Evolutionary conservation across 1,140 invertebrate species (phyloP).

Genomic region (Cataglyphis hispanica): DNA sequence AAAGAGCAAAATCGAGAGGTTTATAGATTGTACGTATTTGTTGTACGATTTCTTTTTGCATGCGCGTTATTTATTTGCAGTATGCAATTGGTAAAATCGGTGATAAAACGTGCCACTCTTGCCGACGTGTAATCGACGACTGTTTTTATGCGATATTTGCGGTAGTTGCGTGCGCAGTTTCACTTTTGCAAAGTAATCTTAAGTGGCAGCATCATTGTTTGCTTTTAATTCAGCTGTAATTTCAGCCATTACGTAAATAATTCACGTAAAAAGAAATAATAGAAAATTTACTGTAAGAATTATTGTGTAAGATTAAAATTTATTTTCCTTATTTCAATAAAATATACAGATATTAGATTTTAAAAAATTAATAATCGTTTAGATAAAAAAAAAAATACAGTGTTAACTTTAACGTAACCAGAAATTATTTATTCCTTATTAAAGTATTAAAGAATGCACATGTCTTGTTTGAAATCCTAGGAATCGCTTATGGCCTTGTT

Average conservation of each 20-base stretch:
- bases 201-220: neutral
- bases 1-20: constrained; percentile 15
- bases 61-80: neutral
- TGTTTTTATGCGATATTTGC: neutral
- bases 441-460: neutral
- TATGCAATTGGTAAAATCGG: neutral
- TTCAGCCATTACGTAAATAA: neutral
- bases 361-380: too few relatives aligned
- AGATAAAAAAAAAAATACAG: neutral
- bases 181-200: neutral
- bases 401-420: constrained; percentile 4
- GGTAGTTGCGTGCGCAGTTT: neutral
- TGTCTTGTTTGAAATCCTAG: constrained; percentile 11
- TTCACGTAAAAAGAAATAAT: neutral
- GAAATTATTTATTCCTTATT: neutral
- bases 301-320: neutral
- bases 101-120: neutral
- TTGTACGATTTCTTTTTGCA: neutral
- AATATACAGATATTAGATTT: neutral
- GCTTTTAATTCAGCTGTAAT: neutral
- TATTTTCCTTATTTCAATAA: neutral
- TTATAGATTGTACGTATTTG: constrained; percentile 19
- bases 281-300: neutral
- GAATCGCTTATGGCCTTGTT: neutral
- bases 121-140: neutral